Evolutionary conservation across 2,888 invertebrate species (phyloP), one percentile per base, ranked within the genome.

Genomic region (Stenchaetothrips biformis): DNA sequence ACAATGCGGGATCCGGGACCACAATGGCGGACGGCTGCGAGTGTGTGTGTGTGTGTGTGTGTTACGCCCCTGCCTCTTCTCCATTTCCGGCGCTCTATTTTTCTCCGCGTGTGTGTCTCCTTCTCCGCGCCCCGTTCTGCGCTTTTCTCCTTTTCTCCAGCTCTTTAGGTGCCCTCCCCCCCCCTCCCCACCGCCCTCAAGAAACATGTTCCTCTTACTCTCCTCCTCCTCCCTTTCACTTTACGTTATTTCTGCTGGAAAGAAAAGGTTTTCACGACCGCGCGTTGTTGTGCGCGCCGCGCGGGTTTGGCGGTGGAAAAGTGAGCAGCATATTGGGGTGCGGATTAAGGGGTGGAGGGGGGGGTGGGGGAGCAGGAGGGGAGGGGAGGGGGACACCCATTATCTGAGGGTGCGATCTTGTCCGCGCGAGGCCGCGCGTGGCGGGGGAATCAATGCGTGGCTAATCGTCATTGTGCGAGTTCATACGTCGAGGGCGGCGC

Each of bases 381-480:
- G 67, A 8, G 2, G 25, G 25, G 25, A 25, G 67, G 21, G 8
- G 67, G 11, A 25, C 25, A 25, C 0, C 9, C 25, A 21, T 25
- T 74, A 25, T 25, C 25, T 4, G n/a, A 25, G 67, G 67, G 67
- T 25, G 67, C 67, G 67, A 74, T 74, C 67, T 74, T 74, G 67
- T 74, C 16, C 59, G 37, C 37, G 37, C 37, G 37, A 18, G 59
- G 9, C 59, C 59, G 59, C 59, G 59, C 13, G 18, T 16, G 59
- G 13, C 16, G 4, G 37, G 37, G 37, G 37, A 37, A 74, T 74
- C 67, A 74, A 74, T 74, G 67, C 25, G 67, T 74, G 67, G 67
- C 67, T 74, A 74, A 74, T 74, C 67, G 67, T 25, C 67, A 74
- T 74, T 74, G 67, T 74, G 25, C n/a, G 67, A 74, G 67, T 25